Conservation (phyloP, 2,888 invertebrate genomes). For the Dorcus parallelipipedus region DNA sequence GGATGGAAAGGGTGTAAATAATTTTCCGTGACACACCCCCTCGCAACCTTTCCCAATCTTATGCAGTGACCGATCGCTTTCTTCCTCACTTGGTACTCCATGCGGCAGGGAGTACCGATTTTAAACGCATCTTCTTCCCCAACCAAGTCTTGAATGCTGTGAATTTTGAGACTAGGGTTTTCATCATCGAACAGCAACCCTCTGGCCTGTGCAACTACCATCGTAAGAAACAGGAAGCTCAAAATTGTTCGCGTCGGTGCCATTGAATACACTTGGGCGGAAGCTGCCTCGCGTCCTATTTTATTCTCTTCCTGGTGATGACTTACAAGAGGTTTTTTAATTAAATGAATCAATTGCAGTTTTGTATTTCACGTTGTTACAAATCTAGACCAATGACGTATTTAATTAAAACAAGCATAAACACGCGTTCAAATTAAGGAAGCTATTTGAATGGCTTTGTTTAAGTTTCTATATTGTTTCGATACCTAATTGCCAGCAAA, state of each 20-base stretch:
- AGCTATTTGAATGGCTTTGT: too few species aligned
- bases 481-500: too few species aligned
- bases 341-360: too few species aligned
- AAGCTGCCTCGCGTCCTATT: too few species aligned
- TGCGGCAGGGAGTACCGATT: conserved; percentile 23
- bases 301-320: too few species aligned
- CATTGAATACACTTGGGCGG: conserved; percentile 5
- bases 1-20: conserved; percentile 49
- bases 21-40: conserved; percentile 48
- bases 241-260: conserved; percentile 4
- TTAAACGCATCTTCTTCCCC: conserved; percentile 18
- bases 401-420: too few species aligned
- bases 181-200: conserved; percentile 37
- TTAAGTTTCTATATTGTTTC: too few species aligned
- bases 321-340: too few species aligned
- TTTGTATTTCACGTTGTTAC: too few species aligned
- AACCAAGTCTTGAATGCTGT: conserved; percentile 27
- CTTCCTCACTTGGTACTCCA: conserved; percentile 42
- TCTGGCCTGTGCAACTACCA: conserved; percentile 24
- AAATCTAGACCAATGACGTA: too few species aligned
- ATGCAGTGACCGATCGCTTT: conserved; percentile 46
- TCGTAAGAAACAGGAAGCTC: conserved; percentile 6
- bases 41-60: conserved; percentile 42
- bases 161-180: conserved; percentile 27
- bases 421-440: too few species aligned